Evolutionary conservation across 2,888 invertebrate genomes (phyloP).

Genomic region (Cinara cedri): DNA sequence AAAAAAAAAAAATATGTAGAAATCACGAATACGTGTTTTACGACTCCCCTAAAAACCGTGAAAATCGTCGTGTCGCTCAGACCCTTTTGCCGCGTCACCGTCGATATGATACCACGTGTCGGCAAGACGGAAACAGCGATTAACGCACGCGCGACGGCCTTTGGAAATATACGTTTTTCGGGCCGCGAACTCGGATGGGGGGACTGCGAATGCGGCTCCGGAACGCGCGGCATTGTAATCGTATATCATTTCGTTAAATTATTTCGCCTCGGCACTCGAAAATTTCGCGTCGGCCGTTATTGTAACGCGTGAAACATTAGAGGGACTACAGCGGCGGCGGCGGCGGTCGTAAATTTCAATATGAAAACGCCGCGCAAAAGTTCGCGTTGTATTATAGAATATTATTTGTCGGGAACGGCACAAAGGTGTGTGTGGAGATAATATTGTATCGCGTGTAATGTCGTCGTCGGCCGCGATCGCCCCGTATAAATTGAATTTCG

Average conservation of each 20-base stretch:
- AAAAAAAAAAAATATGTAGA: too few relatives aligned
- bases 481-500: conserved; percentile 51
- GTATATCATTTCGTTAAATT: conserved; percentile 4
- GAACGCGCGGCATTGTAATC: not conserved
- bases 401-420: not conserved
- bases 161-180: too few relatives aligned
- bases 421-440: conserved; percentile 15
- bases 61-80: too few relatives aligned
- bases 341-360: conserved; percentile 51
- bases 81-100: too few relatives aligned
- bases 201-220: not conserved
- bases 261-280: conserved; percentile 29
- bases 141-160: too few relatives aligned
- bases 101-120: too few relatives aligned
- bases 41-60: too few relatives aligned
- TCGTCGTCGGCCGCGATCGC: not conserved
- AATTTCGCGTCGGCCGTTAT: not conserved
- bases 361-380: conserved; percentile 33
- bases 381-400: conserved; percentile 3
- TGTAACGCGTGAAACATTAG: too few relatives aligned
- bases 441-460: not conserved
- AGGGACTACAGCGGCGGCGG: too few relatives aligned
- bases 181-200: not conserved
- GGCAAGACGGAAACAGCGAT: too few relatives aligned
- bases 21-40: too few relatives aligned